Base-by-base conservation (phyloP, 2,797 vertebrate genomes). In the Nyctibius grandis region DNA sequence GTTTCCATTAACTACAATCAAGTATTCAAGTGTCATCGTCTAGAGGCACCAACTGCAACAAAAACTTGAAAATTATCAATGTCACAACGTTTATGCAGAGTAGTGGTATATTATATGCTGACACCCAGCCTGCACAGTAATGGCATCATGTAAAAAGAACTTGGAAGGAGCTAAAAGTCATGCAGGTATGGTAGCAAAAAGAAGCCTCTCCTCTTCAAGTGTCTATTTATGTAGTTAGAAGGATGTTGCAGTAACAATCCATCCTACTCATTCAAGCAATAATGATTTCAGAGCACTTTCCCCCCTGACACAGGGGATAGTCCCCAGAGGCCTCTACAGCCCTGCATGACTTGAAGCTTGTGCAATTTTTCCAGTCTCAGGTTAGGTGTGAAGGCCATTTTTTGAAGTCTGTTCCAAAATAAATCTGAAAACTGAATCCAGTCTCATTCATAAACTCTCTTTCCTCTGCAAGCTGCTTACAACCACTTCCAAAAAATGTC, bases 271-370 rank as follows among this genome's bases (percentile, higher is more conserved):
- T 51, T 80, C 51, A 61, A 76, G 67, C 12, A 57, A 17, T 5
- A 59, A 25, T 1, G 4, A 50, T 63, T 88, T 48, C 22, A 36
- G 34, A 63, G n/a, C 64, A 68, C 36, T 57, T 36, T 36, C 1
- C 26, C 23, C 51, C 20, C 31, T 40, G 2, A 1, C 36, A 36
- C 0, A 56, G 28, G 16, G 25, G 38, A 53, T 2, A 54, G n/a
- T 45, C 28, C 40, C 7, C 22, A 65, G 36, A 88, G 53, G 83
- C 26, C 22, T 63, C 81, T n/a, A 44, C 22, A 89, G 40, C 36
- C n/a, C 78, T 72, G 64, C 22, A 10, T 2, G 38, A 72, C 91
- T 29, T 76, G 8, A 45, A 51, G 56, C 11, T 4, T 42, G 61
- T 69, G 65, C 85, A 65, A 11, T 40, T 94, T 45, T 85, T 47